A percentile compares a stretch with the other conserved stretches of the same genome.
Conservation (phyloP, 1,140 invertebrate species). For the Nylanderia fulva region DNA sequence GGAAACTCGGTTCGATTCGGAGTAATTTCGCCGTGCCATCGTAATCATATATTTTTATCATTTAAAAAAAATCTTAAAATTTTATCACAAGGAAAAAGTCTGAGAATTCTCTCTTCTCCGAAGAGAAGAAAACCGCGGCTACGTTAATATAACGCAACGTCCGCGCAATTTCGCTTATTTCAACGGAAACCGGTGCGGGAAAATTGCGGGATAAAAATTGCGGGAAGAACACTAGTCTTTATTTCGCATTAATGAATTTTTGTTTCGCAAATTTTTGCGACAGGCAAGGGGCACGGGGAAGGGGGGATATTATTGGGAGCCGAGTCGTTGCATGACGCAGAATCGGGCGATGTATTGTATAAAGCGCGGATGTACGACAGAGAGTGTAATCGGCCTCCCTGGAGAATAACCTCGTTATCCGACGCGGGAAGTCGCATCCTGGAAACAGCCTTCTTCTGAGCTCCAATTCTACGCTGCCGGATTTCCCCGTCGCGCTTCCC, state of each 20-base stretch:
- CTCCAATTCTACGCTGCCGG: conserved; percentile 45
- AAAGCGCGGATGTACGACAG: conserved; percentile 44
- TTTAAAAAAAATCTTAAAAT: background rate
- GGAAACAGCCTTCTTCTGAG: conserved; percentile 47
- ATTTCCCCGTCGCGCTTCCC: conserved; percentile 22
- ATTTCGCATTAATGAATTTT: conserved; percentile 53
- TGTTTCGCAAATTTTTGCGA: conserved; percentile 12
- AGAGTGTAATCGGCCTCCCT: conserved; percentile 49
- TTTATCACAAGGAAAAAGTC: background rate
- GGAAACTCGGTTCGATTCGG: too few relatives aligned
- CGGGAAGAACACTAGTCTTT: conserved; percentile 6
- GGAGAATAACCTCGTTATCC: conserved; percentile 57
- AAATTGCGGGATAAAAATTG: conserved; percentile 21
- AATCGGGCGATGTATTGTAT: conserved; percentile 48
- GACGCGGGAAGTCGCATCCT: conserved; percentile 55
- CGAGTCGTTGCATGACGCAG: background rate
- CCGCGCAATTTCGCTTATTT: conserved; percentile 28
- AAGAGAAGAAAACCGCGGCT: background rate
- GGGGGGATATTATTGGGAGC: background rate
- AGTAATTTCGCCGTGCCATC: conserved; percentile 67
- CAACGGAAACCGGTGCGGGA: background rate
- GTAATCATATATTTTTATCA: conserved; percentile 66
- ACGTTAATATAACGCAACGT: conserved; percentile 22
- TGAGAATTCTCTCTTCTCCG: background rate
- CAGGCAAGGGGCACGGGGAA: too few relatives aligned